Evolutionary conservation across 2,797 vertebrate species (phyloP).

Genomic region (Simalia tracyae): DNA sequence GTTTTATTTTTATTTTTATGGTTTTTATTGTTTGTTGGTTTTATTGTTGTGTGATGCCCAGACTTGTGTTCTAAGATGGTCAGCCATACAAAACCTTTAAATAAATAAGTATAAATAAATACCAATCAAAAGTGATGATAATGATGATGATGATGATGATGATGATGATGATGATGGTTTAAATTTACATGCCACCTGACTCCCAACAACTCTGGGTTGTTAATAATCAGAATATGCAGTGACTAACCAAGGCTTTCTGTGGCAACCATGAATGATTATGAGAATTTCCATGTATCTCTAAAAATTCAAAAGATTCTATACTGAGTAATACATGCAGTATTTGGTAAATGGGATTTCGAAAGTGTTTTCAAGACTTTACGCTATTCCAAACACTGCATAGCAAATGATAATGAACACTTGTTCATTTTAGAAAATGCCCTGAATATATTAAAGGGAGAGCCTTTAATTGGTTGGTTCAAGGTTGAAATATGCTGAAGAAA

Average conservation of each 20-base stretch:
- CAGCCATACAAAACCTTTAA: not conserved
- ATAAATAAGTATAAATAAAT: not conserved
- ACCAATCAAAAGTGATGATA: not conserved
- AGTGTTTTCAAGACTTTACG: not conserved
- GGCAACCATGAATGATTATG: not conserved
- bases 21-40: not conserved
- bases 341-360: not conserved
- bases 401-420: not conserved
- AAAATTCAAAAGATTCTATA: not conserved
- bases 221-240: not conserved
- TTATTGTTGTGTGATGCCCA: not conserved
- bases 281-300: not conserved
- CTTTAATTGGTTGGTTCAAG: not conserved
- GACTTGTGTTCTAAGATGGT: not conserved
- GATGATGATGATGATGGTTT: not conserved
- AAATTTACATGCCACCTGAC: not conserved
- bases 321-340: not conserved
- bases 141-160: too few species aligned
- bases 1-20: not conserved
- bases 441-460: not conserved
- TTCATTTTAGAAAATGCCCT: not conserved
- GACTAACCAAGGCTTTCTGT: not conserved
- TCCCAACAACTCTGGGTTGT: not conserved
- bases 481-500: not conserved
- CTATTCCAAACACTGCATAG: not conserved